phyloP scores from a whole-genome alignment of 2,888 invertebrate genomes.

The Sinelater perroti region DNA sequence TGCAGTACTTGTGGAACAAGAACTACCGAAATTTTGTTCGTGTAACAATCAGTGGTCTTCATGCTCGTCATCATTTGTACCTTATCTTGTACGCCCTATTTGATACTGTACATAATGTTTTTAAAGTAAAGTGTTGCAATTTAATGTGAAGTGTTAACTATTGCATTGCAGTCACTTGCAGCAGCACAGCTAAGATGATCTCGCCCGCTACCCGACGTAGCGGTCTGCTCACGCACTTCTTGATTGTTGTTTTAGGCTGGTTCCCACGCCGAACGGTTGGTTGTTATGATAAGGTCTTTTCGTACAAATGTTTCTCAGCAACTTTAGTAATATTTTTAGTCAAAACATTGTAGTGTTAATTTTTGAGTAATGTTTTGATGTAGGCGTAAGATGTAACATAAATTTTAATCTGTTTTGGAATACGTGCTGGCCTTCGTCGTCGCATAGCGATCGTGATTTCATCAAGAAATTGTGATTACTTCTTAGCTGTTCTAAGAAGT shows the following conservation, averaged over 20 bases:
- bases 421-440: no score
- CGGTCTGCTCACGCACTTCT: slow-evolving; percentile 6
- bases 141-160: slow-evolving; percentile 24
- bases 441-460: no score
- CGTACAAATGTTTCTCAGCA: neutral
- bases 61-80: slow-evolving; percentile 18
- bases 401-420: no score
- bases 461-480: no score
- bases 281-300: neutral
- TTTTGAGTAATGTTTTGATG: slow-evolving; percentile 7
- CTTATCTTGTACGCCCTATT: slow-evolving; percentile 21
- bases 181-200: slow-evolving; percentile 29
- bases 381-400: no score
- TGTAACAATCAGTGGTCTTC: slow-evolving; percentile 22
- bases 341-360: neutral
- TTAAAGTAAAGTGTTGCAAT: slow-evolving; percentile 30
- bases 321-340: neutral
- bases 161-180: slow-evolving; percentile 22
- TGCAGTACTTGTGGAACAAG: neutral
- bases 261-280: neutral
- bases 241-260: slow-evolving; percentile 11
- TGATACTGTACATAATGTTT: slow-evolving; percentile 33
- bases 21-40: slow-evolving; percentile 24
- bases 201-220: slow-evolving; percentile 29
- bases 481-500: no score